These are phyloP conservation scores for Lamproptera curius DNA, from an alignment of 2,888 invertebrate species.

Conservation along the genomic window DNA sequence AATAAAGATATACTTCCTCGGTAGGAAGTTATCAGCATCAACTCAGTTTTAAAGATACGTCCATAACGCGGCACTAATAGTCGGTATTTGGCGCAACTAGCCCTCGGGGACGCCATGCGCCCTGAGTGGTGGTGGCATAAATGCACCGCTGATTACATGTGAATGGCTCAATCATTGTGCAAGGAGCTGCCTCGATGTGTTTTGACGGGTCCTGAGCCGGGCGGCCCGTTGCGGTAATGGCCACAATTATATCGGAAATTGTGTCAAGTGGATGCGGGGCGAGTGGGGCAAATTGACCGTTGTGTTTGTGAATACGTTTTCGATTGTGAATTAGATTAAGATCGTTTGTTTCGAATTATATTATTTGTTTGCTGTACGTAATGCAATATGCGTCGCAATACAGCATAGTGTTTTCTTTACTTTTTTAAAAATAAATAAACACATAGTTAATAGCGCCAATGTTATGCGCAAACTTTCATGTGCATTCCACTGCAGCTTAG, in stretches of 20 bases:
- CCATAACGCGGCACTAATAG: too few species aligned
- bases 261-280: conserved; percentile 60
- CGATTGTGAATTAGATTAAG: background rate
- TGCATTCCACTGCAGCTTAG: too few species aligned
- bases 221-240: conserved; percentile 50
- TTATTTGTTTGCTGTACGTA: too few species aligned
- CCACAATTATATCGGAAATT: conserved; percentile 69
- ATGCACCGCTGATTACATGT: conserved; percentile 49
- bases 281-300: conserved; percentile 30
- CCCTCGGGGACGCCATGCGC: conserved; percentile 44
- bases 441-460: too few species aligned
- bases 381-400: too few species aligned
- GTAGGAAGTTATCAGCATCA: too few species aligned
- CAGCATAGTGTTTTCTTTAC: too few species aligned
- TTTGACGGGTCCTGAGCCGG: conserved; percentile 59
- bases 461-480: too few species aligned
- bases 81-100: conserved; percentile 12
- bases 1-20: too few species aligned
- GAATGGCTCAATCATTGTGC: conserved; percentile 70
- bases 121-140: conserved; percentile 39
- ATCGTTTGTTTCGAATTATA: too few species aligned
- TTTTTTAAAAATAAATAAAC: too few species aligned
- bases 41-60: too few species aligned
- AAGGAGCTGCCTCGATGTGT: conserved; percentile 63
- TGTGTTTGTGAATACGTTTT: background rate